These are phyloP conservation scores for Batillaria attramentaria DNA, from an alignment of 1,140 invertebrate species.

Conservation along the genomic window DNA sequence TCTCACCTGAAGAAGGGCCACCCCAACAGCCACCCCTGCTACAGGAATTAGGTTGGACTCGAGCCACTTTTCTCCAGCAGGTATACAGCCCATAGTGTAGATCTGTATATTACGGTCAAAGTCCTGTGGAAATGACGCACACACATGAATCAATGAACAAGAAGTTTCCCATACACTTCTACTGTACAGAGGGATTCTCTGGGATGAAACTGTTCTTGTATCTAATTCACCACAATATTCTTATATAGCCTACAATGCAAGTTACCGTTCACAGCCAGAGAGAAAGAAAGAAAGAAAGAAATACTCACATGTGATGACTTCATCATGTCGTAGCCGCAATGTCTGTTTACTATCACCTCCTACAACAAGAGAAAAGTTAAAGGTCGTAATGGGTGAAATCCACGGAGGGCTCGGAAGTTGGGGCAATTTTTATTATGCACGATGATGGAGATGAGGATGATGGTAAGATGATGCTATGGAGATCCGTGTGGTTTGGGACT, in stretches of 20 bases:
- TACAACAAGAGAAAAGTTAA: conserved; percentile 67
- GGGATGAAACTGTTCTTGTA: too few relatives aligned
- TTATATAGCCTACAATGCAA: too few relatives aligned
- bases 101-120: conserved; percentile 75
- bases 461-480: too few relatives aligned
- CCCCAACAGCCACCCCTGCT: conserved; percentile 83
- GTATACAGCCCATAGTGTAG: conserved; percentile 93
- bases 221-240: too few relatives aligned
- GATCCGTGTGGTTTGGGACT: too few relatives aligned
- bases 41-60: conserved; percentile 92
- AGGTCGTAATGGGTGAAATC: conserved; percentile 62
- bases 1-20: conserved; percentile 68
- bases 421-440: not conserved
- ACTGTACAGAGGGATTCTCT: too few relatives aligned
- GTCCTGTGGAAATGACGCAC: conserved; percentile 48
- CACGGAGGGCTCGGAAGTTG: too few relatives aligned
- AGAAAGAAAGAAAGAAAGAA: not conserved
- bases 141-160: too few relatives aligned
- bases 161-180: too few relatives aligned
- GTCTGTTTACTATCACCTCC: conserved; percentile 62
- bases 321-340: conserved; percentile 68
- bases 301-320: conserved; percentile 58
- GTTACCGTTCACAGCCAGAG: not conserved
- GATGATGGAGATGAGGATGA: not conserved
- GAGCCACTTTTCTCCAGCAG: conserved; percentile 94